Conservation (phyloP, 1,140 invertebrate genomes). For the Plectus sambesii region DNA sequence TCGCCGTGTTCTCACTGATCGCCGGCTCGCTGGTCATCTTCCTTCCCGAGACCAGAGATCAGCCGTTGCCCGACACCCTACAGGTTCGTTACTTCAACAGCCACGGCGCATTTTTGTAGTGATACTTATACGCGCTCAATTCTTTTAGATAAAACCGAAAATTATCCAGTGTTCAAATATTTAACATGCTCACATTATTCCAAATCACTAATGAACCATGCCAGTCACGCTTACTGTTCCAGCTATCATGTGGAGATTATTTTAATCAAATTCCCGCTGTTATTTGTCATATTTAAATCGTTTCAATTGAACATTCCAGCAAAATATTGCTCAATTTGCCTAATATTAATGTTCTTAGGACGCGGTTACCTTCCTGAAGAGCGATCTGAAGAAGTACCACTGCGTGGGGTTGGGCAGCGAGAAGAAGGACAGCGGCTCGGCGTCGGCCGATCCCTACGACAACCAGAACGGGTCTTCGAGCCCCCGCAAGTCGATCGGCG, state of each 20-base stretch:
- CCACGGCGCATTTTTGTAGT: not conserved
- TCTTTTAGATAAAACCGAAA: not conserved
- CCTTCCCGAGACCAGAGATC: constrained; percentile 41
- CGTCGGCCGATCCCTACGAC: too few relatives aligned
- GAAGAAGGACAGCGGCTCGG: too few relatives aligned
- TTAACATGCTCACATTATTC: constrained; percentile 8
- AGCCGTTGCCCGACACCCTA: constrained; percentile 35
- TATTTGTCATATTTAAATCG: too few relatives aligned
- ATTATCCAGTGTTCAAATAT: not conserved
- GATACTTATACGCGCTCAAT: constrained; percentile 1
- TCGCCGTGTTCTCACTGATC: constrained; percentile 41
- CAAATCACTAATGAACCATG: constrained; percentile 20
- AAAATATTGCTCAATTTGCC: not conserved
- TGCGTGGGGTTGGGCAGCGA: too few relatives aligned
- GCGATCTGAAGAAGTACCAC: too few relatives aligned
- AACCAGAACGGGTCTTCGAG: too few relatives aligned
- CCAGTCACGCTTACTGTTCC: constrained; percentile 22
- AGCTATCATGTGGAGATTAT: constrained; percentile 10
- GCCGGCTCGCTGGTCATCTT: constrained; percentile 40
- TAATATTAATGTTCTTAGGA: constrained; percentile 12
- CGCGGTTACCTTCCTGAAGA: constrained; percentile 17
- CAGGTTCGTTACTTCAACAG: constrained; percentile 13
- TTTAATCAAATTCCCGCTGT: too few relatives aligned
- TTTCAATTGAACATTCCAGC: too few relatives aligned
- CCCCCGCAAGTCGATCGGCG: too few relatives aligned